A percentile compares a stretch with the other conserved stretches of the same genome.
Conservation (phyloP, 2,797 vertebrate species). For the Sparidentex hasta region DNA sequence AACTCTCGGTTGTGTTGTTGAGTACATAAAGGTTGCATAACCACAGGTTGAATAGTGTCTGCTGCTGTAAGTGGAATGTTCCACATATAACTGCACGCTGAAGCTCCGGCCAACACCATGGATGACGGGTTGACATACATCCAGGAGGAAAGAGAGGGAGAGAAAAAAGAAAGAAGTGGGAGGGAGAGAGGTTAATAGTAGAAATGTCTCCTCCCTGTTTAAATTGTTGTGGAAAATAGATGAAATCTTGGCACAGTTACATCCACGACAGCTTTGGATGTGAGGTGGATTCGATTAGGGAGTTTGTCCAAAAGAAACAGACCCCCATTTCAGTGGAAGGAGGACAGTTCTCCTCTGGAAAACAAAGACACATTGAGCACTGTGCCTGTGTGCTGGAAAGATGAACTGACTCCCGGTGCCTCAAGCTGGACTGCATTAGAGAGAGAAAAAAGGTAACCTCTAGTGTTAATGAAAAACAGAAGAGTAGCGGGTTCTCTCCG, state of each 20-base stretch:
- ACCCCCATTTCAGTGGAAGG: constrained; percentile 27
- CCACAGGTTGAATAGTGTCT: constrained; percentile 54
- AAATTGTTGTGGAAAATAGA: constrained; percentile 59
- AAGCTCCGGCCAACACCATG: constrained; percentile 68
- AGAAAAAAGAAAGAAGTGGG: constrained; percentile 22
- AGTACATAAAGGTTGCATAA: constrained; percentile 60
- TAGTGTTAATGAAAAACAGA: constrained; percentile 75
- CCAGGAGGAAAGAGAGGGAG: constrained; percentile 52
- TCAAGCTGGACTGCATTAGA: constrained; percentile 64
- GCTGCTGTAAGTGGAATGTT: constrained; percentile 74
- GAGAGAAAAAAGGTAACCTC: constrained; percentile 64
- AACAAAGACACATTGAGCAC: constrained; percentile 68
- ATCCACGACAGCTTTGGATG: constrained; percentile 15
- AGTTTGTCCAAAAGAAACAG: constrained; percentile 47
- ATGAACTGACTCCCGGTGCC: constrained; percentile 63
- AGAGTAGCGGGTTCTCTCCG: constrained; percentile 39
- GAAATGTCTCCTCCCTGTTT: constrained; percentile 11
- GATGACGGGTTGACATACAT: constrained; percentile 70
- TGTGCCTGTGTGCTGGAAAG: constrained; percentile 61
- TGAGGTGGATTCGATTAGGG: constrained; percentile 23
- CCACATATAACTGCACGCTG: constrained; percentile 60
- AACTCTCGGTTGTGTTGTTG: constrained; percentile 39
- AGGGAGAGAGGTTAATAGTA: constrained; percentile 4
- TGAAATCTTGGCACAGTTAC: constrained; percentile 27
- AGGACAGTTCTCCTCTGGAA: constrained; percentile 51